Conservation (phyloP, 2,797 vertebrate species). For the Falco biarmicus region DNA sequence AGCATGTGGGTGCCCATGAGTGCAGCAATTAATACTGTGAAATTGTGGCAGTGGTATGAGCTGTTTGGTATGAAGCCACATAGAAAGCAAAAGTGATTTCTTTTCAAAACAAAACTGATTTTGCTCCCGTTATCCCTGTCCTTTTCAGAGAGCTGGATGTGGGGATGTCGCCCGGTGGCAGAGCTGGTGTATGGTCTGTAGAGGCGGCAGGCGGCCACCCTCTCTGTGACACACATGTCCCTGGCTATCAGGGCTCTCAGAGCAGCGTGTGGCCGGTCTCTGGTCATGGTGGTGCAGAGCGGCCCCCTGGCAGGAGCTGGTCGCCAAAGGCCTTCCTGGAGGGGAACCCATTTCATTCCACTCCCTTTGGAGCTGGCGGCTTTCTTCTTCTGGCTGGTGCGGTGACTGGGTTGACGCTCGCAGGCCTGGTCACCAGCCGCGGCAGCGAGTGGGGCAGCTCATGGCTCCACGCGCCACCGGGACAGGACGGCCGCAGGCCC, state of each 20-base stretch:
- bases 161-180: background rate
- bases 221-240: background rate
- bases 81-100: background rate
- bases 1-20: background rate
- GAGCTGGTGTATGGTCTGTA: rapidly evolving
- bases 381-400: background rate
- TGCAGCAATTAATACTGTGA: background rate
- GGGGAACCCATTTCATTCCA: background rate
- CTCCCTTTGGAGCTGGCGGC: background rate
- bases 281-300: background rate
- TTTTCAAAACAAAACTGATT: background rate
- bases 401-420: background rate
- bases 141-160: background rate
- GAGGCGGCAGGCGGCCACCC: background rate
- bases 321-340: background rate
- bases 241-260: background rate
- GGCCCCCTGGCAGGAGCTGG: background rate
- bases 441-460: background rate
- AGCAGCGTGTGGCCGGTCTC: background rate
- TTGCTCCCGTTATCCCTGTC: background rate
- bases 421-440: background rate
- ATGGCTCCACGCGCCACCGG: background rate
- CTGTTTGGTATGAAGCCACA: background rate
- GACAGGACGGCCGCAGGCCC: background rate
- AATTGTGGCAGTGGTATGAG: background rate